phyloP scores from a whole-genome alignment of 2,797 vertebrate species.

The Tokudaia tokunoshimensis region DNA sequence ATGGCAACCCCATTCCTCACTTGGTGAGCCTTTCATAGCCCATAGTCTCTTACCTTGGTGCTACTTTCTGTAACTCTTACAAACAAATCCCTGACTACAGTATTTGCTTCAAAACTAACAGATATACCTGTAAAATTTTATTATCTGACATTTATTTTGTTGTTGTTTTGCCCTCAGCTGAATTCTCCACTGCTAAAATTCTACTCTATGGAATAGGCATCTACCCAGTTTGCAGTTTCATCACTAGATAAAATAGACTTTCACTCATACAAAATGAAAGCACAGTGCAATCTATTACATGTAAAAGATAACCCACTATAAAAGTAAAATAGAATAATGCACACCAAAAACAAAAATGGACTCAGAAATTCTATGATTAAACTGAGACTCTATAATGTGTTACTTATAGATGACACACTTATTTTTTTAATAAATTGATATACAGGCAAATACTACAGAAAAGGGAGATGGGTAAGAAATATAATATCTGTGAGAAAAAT shows the following conservation, averaged over 20 bases:
- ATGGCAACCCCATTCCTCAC: too few relatives aligned
- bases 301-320: background rate
- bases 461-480: background rate
- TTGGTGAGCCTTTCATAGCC: background rate
- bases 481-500: constrained; percentile 16
- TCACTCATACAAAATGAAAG: constrained; percentile 25
- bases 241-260: background rate
- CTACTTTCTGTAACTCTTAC: background rate
- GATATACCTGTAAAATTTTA: background rate
- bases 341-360: background rate
- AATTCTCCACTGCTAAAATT: background rate
- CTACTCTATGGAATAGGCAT: background rate
- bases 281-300: background rate
- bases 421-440: constrained; percentile 9
- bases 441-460: background rate
- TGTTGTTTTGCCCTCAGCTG: background rate
- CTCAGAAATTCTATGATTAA: background rate
- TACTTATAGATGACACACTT: background rate
- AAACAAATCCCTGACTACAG: background rate
- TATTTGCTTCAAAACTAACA: background rate
- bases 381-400: background rate
- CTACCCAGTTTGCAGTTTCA: background rate
- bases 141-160: background rate
- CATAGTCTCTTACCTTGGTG: background rate
- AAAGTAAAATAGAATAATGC: background rate